Conservation (phyloP, 2,888 invertebrate species). For the Macropis europaea region DNA sequence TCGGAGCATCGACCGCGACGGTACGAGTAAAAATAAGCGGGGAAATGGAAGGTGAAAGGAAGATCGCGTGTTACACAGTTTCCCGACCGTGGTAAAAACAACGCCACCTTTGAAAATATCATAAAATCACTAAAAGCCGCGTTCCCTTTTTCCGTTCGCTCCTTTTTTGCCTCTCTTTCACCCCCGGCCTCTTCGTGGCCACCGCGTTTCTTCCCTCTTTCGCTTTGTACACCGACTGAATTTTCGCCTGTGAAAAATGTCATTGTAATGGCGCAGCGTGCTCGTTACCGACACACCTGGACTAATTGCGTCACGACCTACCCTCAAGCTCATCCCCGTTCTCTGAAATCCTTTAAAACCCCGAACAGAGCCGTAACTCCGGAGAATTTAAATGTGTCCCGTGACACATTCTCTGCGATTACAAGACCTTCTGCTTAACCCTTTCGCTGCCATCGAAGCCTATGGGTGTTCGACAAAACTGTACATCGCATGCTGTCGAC, state of each 20-base stretch:
- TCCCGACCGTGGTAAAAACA: conserved; percentile 18
- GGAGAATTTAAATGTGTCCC: no score
- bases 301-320: conserved; percentile 2
- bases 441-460: no score
- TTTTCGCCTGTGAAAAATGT: conserved; percentile 13
- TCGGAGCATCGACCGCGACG: no score
- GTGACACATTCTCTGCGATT: no score
- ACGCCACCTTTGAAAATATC: conserved; percentile 25
- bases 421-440: no score
- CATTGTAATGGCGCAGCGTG: conserved; percentile 4
- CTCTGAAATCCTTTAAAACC: no score
- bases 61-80: conserved; percentile 9
- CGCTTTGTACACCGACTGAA: not conserved
- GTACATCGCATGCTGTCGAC: no score
- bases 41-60: not conserved
- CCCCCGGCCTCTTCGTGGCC: not conserved
- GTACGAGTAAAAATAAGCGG: not conserved
- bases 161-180: not conserved
- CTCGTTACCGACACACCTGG: conserved; percentile 5
- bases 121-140: conserved; percentile 49
- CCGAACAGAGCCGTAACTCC: no score
- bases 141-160: conserved; percentile 1
- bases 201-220: not conserved
- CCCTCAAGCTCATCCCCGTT: no score
- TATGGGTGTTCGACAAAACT: no score